Base-by-base conservation (phyloP, 2,888 invertebrate species). In the Acholoe squamosa region DNA sequence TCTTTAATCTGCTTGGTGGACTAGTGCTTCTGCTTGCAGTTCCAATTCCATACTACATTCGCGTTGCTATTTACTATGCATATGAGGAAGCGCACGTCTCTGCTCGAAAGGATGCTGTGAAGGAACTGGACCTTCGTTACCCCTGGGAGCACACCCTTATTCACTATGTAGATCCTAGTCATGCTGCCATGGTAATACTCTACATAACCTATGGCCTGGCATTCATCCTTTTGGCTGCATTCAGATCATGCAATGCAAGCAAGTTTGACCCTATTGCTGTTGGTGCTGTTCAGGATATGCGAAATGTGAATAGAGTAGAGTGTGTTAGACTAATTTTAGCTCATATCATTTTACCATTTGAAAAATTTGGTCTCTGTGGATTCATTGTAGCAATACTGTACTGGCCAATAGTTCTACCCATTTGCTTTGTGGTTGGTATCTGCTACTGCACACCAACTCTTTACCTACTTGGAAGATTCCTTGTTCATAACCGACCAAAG, bases 291-390 rank as follows among this genome's bases (percentile, higher is more conserved):
- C 90, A 89, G 12, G 93, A 93, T 80, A 84, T 93, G 91, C 89
- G 91, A 0, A 84, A 90, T 16, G 54, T 90, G 25, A 67, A 54
- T 33, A 31, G 90, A n/a, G 51, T 92, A 0, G 93, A 92, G 54
- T 92, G 92, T 84, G 54, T 92, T 51, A 76, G 92, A 28, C 89
- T 93, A 89, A 52, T 92, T 19, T 61, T 92, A 3, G 90, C 93
- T 28, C 93, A 93, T 76, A 56, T 92, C 16, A 28, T 93, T 19
- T 88, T 93, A n/a, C 93, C 93, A 10, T 90, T 93, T 80, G 92
- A 93, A 89, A 92, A 93, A 89, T 93, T 93, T 89, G 93, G 93
- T 31, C 22, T 93, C 22, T 84, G 89, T 76, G 93, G 93, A 12
- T n/a, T 92, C 16, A 56, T 92, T 33, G 88, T 92, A 19, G 92